phyloP scores from a whole-genome alignment of 2,797 vertebrate species.

The Lithobates sylvaticus region DNA sequence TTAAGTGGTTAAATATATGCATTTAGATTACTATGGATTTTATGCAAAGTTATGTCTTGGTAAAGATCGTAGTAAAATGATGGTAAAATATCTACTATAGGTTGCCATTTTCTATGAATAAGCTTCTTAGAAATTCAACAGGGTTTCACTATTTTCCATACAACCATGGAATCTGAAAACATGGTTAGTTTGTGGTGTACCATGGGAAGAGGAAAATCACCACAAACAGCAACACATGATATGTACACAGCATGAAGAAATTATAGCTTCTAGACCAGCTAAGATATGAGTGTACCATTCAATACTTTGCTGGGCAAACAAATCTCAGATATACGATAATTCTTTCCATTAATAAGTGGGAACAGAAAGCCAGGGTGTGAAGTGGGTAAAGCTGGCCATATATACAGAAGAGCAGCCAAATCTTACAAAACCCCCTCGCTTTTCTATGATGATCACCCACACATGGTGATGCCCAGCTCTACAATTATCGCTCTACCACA shows the following conservation, averaged over 20 bases:
- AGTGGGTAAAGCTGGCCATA: neutral
- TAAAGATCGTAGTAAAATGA: neutral
- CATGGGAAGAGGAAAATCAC: slow-evolving; percentile 4
- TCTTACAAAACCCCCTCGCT: no score
- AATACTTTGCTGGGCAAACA: neutral
- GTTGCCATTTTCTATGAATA: neutral
- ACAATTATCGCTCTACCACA: no score
- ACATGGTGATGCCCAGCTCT: no score
- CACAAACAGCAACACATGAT: neutral
- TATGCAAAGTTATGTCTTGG: neutral
- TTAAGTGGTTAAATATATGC: no score
- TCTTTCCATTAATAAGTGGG: neutral
- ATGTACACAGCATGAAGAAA: neutral
- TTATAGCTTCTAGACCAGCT: neutral
- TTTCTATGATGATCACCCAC: no score
- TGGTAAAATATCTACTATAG: neutral
- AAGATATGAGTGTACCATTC: neutral
- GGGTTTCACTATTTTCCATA: neutral
- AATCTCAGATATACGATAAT: neutral
- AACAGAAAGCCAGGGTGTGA: neutral
- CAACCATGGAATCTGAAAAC: neutral
- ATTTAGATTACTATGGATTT: neutral
- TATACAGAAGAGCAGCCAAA: no score
- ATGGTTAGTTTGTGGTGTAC: neutral
- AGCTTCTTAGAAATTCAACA: neutral